A percentile compares a stretch with the other conserved stretches of the same genome.
Conservation (phyloP, 1,140 invertebrate genomes). For the Steinernema khuongi region DNA sequence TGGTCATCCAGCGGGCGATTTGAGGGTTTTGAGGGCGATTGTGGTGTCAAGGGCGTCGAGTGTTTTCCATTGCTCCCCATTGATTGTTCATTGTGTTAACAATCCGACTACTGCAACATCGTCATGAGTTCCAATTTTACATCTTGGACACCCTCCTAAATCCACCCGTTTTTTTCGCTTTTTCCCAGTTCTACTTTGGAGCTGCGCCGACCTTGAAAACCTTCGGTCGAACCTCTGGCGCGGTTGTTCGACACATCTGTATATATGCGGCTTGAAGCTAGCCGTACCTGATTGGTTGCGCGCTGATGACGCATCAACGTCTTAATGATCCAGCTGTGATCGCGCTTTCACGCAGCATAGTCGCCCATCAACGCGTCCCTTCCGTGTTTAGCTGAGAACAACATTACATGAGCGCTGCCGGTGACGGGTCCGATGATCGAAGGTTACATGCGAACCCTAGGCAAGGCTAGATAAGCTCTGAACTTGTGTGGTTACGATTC, state of each 20-base stretch:
- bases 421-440: background rate
- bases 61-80: background rate
- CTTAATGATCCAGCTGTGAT: background rate
- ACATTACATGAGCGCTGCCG: background rate
- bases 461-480: slow-evolving; percentile 1
- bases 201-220: too few relatives aligned
- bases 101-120: background rate
- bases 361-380: background rate
- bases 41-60: slow-evolving; percentile 9
- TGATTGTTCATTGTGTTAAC: background rate
- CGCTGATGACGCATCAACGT: background rate
- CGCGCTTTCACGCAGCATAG: background rate
- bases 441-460: background rate
- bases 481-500: too few relatives aligned
- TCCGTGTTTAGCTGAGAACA: slow-evolving; percentile 7
- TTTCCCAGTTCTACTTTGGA: too few relatives aligned
- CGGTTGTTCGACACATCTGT: too few relatives aligned
- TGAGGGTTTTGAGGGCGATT: slow-evolving; percentile 12
- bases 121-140: background rate
- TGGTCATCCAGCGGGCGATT: slow-evolving; percentile 7
- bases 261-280: background rate
- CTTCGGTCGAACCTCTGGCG: too few relatives aligned
- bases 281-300: background rate
- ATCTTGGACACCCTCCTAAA: background rate
- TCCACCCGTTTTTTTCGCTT: background rate